These are phyloP conservation scores for Rhynchotus rufescens DNA, from an alignment of 2,797 vertebrate species.

Conservation along the genomic window DNA sequence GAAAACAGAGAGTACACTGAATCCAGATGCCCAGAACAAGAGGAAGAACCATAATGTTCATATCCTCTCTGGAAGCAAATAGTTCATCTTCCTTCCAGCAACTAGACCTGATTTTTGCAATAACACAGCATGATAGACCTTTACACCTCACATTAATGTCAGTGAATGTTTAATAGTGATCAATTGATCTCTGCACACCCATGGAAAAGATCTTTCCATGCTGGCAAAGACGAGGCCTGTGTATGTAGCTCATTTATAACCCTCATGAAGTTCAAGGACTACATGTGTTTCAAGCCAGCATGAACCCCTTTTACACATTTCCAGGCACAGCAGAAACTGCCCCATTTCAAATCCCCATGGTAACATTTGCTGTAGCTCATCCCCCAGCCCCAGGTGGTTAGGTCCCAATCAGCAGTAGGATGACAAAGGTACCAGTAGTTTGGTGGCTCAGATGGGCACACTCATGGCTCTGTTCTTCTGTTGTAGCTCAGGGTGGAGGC, in stretches of 20 bases:
- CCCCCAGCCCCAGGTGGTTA: neutral
- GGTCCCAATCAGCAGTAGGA: neutral
- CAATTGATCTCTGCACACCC: neutral
- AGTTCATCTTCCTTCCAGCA: neutral
- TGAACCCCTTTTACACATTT: neutral
- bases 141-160: neutral
- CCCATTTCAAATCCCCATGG: neutral
- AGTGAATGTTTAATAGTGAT: neutral
- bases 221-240: neutral
- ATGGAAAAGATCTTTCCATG: neutral
- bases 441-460: neutral
- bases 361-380: neutral
- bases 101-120: neutral
- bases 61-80: neutral
- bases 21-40: conserved; percentile 22
- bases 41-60: neutral
- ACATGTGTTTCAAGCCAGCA: neutral
- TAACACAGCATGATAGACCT: neutral
- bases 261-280: neutral
- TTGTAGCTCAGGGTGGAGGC: neutral
- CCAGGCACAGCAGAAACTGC: neutral
- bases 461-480: neutral
- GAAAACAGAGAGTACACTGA: neutral
- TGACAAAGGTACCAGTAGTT: neutral
- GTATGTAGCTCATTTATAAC: neutral